Base-by-base conservation (phyloP, 2,797 vertebrate genomes). In the Acanthornis magna region DNA sequence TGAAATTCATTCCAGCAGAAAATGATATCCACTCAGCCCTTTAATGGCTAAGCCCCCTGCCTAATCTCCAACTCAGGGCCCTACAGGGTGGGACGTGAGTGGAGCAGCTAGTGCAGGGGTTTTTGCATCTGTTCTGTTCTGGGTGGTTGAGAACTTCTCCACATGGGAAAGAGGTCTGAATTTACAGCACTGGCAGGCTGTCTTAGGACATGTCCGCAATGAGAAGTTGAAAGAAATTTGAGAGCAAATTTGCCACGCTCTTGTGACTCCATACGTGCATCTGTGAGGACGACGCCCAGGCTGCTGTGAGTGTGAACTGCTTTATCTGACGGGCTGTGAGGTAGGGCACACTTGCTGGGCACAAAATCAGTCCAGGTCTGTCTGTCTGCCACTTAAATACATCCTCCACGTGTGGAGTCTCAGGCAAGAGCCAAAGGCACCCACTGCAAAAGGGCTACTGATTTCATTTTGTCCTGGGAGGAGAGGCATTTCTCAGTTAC, bases 1-100 rank as follows among this genome's bases (percentile, higher is more conserved):
- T 63, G 60, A 93, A 95, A 88, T 81, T 91, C 15, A 77, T 77
- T 95, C 65, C 72, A 55, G 68, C 42, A 85, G 53, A 79, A 85
- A 92, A 79, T 60, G 1, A 78, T 75, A 90, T 27, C 67, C 62
- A 78, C 80, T 54, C 26, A 67, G 77, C 42, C 62, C 38, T 86
- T 77, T 67, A 85, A 71, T 48, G 47, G 47, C 47, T 48, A 48
- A 48, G 23, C 47, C 23, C 47, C 23, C 70, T 50, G 61, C 66
- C 78, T 95, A 62, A 89, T 85, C 88, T 66, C 70, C 7, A 5
- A 50, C 51, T 71, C 66, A 57, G 23, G 32, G 27, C 61, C 45
- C 67, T 57, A 9, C n/a, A 67, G 27, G 17, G 36, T 93, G 78
- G 63, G 34, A 79, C 40, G 51, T 12, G 60, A 84, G 38, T 18